Evolutionary conservation across 2,113 vertebrate genomes (phyloP).

Genomic region (Scopus umbretta): DNA sequence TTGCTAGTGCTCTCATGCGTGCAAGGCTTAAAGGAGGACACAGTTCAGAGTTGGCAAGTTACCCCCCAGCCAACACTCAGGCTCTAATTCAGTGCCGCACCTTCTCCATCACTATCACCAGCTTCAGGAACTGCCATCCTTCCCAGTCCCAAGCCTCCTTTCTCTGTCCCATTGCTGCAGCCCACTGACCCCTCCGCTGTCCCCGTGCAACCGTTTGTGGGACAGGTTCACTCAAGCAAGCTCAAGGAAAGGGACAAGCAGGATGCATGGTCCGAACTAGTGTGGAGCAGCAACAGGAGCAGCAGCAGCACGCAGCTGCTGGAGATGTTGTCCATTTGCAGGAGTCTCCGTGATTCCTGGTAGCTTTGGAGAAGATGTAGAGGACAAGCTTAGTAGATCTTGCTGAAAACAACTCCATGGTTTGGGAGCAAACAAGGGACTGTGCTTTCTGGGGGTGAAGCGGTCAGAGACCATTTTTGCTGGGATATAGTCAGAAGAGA

Average conservation of each 20-base stretch:
- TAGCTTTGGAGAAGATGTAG: background rate
- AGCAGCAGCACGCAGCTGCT: background rate
- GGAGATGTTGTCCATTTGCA: background rate
- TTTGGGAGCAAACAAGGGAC: background rate
- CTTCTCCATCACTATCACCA: background rate
- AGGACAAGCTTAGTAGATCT: background rate
- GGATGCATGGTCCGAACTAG: background rate
- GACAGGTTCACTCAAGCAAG: background rate
- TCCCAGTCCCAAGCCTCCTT: background rate
- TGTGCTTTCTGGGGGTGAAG: background rate
- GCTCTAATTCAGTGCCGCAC: background rate
- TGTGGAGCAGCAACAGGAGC: background rate
- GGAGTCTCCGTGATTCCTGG: background rate
- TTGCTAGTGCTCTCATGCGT: background rate
- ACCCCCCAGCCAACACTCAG: background rate
- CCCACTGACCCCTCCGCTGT: background rate
- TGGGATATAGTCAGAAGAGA: background rate
- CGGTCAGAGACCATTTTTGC: background rate
- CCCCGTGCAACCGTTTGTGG: background rate
- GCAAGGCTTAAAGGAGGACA: background rate
- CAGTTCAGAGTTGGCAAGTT: rapidly evolving
- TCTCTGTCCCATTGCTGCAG: background rate
- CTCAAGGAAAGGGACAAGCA: background rate
- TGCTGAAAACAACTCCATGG: background rate
- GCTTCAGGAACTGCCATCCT: background rate